Evolutionary conservation across 1,140 invertebrate species (phyloP), one percentile per base, ranked within the genome.

Genomic region (Heliconius hewitsoni): DNA sequence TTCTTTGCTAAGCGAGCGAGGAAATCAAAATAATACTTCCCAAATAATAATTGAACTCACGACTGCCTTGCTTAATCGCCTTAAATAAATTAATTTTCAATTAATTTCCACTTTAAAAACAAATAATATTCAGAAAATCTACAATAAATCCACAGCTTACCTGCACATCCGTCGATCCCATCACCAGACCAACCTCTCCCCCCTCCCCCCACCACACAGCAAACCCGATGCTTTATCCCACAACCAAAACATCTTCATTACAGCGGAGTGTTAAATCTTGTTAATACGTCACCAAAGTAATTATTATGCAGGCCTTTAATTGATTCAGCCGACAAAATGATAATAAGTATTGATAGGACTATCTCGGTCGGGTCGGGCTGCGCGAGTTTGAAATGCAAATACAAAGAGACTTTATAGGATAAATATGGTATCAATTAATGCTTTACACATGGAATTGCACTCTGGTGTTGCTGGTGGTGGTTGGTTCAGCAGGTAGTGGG

Each of bases 281-380:
- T 93, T 91, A 89, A 91, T 88, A 86, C 90, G 90, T 91, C 92
- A 90, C 87, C 87, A 84, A 1, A 82, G 87, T 91, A 91, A 93
- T 93, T 92, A 93, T 89, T 89, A 93, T 92, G 87, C 91, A 82
- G 88, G 84, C 81, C 82, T 86, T 93, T 92, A 92, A 92, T 91
- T 91, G 90, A 91, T 91, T 91, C 91, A 83, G 87, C 78, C 86
- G 91, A 93, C 91, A 90, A 93, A 93, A 93, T 92, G 92, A 89
- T 92, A 92, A 92, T 92, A 91, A 89, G 91, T 74, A 76, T 71
- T 84, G 91, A 92, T 91, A 91, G 87, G 83, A 85, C 81, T 79
- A 82, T 78, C 79, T 82, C 76, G 70, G 82, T 83, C 82, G 81
- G 81, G 82, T 83, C 82, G 81, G 81, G 82, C 76, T 84, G 85